These are phyloP conservation scores for Thecophora atra DNA, from an alignment of 2,888 invertebrate genomes.

Conservation along the genomic window DNA sequence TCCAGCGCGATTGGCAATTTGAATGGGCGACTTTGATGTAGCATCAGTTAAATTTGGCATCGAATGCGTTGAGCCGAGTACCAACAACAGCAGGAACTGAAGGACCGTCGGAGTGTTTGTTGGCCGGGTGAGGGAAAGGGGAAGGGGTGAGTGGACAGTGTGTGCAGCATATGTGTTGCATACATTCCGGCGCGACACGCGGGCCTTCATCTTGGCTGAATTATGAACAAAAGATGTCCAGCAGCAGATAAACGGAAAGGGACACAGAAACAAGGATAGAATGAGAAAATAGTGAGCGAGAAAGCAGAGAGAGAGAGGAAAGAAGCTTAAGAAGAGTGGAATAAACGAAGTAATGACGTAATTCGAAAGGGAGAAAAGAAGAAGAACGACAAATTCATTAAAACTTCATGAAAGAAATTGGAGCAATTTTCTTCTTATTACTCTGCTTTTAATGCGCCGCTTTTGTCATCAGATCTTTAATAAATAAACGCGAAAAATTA, in stretches of 20 bases:
- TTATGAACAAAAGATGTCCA: conserved; percentile 55
- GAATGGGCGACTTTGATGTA: conserved; percentile 40
- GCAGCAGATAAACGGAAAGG: conserved; percentile 55
- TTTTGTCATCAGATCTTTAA: background rate
- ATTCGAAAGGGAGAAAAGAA: conserved; percentile 1
- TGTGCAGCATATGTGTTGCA: conserved; percentile 24
- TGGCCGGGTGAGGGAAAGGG: background rate
- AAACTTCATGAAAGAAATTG: conserved; percentile 17
- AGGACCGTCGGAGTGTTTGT: background rate
- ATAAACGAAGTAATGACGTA: no score
- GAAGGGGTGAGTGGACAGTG: background rate
- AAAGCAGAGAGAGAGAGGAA: conserved; percentile 42
- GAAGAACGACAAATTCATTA: conserved; percentile 9
- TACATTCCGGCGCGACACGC: background rate
- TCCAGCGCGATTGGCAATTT: conserved; percentile 34
- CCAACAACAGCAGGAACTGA: background rate
- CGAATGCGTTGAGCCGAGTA: conserved; percentile 31
- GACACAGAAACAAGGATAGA: background rate
- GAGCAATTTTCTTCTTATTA: background rate
- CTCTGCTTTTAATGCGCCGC: background rate
- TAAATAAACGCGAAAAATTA: background rate
- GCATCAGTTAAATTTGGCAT: conserved; percentile 40
- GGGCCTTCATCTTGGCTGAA: conserved; percentile 47
- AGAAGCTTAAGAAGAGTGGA: no score
- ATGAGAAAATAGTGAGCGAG: no score